phyloP scores from a whole-genome alignment of 2,888 invertebrate genomes.

The Agonopterix heracliana region DNA sequence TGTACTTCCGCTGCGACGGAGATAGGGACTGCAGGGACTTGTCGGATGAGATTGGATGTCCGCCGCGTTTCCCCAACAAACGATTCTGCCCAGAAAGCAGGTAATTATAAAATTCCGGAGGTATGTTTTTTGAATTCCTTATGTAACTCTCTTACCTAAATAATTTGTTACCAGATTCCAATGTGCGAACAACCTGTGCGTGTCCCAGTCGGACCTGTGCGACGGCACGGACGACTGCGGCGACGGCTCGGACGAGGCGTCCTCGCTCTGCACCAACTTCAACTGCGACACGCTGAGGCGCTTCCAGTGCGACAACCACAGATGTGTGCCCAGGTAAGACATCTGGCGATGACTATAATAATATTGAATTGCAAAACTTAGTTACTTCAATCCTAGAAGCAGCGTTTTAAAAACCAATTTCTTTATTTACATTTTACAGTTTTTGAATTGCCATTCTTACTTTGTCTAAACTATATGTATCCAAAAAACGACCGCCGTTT shows the following conservation, averaged over 20 bases:
- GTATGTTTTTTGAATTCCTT: neutral
- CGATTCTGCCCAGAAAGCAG: slow-evolving; percentile 90
- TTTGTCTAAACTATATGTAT: no score
- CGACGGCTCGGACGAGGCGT: slow-evolving; percentile 91
- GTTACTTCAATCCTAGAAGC: no score
- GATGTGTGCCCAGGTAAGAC: slow-evolving; percentile 83
- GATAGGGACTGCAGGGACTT: slow-evolving; percentile 92
- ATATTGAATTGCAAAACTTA: no score
- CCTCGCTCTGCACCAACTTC: slow-evolving; percentile 87
- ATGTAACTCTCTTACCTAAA: neutral
- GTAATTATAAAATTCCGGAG: slow-evolving; percentile 24
- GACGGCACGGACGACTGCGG: slow-evolving; percentile 96
- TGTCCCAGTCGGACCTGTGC: slow-evolving; percentile 91
- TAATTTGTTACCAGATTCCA: slow-evolving; percentile 82
- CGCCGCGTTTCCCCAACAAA: slow-evolving; percentile 90
- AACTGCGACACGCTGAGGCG: slow-evolving; percentile 88
- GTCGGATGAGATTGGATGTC: slow-evolving; percentile 93
- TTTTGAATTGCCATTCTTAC: no score
- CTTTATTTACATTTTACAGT: no score
- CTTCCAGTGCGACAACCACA: slow-evolving; percentile 93
- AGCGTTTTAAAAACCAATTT: no score
- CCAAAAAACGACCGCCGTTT: neutral
- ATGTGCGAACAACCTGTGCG: slow-evolving; percentile 94
- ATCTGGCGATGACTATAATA: neutral
- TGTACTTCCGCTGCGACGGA: slow-evolving; percentile 92